Conservation (phyloP, 2,797 vertebrate genomes). For the Cirrhinus molitorella region DNA sequence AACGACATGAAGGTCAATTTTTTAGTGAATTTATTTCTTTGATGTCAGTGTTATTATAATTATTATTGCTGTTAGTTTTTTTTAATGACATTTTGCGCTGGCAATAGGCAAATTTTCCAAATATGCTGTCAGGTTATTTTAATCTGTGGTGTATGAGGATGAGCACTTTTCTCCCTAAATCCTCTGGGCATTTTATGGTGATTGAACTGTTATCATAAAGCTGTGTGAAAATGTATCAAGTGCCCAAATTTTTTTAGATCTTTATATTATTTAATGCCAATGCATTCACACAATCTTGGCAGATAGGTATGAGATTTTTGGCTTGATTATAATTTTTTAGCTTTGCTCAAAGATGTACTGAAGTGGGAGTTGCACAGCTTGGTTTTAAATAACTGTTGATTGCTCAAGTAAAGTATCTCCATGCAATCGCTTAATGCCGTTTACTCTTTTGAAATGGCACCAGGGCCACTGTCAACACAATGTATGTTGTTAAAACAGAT, state of each 20-base stretch:
- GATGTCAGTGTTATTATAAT: constrained; percentile 70
- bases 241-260: constrained; percentile 65
- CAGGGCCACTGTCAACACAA: constrained; percentile 23
- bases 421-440: neutral
- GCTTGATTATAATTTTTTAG: constrained; percentile 68
- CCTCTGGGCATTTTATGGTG: constrained; percentile 56
- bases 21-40: constrained; percentile 65
- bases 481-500: constrained; percentile 9
- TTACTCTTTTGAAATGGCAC: neutral
- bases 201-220: constrained; percentile 71
- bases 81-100: constrained; percentile 71
- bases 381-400: constrained; percentile 74
- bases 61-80: constrained; percentile 36
- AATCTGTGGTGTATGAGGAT: constrained; percentile 77
- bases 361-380: constrained; percentile 79
- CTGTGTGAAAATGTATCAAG: constrained; percentile 62
- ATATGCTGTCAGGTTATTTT: constrained; percentile 66
- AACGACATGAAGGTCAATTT: constrained; percentile 78
- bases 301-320: constrained; percentile 72
- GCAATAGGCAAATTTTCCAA: constrained; percentile 74
- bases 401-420: constrained; percentile 69
- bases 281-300: constrained; percentile 81
- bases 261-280: constrained; percentile 73
- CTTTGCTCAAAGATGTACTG: constrained; percentile 62
- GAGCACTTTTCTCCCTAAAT: constrained; percentile 79